Base-by-base conservation (phyloP, 2,888 invertebrate species). In the Plagiodera versicolora region DNA sequence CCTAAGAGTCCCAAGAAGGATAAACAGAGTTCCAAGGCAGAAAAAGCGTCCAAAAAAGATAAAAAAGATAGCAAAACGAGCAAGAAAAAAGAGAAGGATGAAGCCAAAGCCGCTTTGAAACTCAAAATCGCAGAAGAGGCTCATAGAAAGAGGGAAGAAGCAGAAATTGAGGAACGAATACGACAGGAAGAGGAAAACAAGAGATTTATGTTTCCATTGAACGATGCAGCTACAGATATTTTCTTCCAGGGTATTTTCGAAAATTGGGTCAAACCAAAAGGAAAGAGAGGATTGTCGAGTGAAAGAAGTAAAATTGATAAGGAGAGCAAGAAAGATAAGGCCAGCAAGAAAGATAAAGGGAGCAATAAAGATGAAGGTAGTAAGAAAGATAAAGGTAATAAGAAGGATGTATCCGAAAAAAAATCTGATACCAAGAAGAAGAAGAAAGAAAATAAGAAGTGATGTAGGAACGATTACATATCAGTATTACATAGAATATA, bases 171-270 rank as follows among this genome's bases (percentile, higher is more conserved):
- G 54, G 74, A 67, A 46, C 73, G 75, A 61, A 46, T 53, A 55
- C 45, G 66, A 19, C 70, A 56, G 54, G 64, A 65, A 5, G 76
- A 75, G 60, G 77, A 77, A 63, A 75, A 80, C 60, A 73, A 69
- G 56, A 64, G 68, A 24, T 77, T 74, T 55, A 69, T 80, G 72
- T 79, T 78, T 71, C 80, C 80, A 1, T 61, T 80, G 11, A 71
- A 69, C 6, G 76, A 79, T 45, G 79, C 78, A 1, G 77, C 74
- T 1, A 69, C 73, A 32, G 77, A 77, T 59, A 67, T 71, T 1
- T 76, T 81, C 55, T 80, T 77, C 63, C 67, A 66, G 60, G 64
- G 59, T 6, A 74, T 79, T 53, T 79, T 80, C 63, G 72, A 74
- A 47, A 70, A 76, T 64, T 79, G 75, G 76, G 67, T 70, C 6